phyloP scores from a whole-genome alignment of 2,113 vertebrate species.

The Telmatochromis sp. region DNA sequence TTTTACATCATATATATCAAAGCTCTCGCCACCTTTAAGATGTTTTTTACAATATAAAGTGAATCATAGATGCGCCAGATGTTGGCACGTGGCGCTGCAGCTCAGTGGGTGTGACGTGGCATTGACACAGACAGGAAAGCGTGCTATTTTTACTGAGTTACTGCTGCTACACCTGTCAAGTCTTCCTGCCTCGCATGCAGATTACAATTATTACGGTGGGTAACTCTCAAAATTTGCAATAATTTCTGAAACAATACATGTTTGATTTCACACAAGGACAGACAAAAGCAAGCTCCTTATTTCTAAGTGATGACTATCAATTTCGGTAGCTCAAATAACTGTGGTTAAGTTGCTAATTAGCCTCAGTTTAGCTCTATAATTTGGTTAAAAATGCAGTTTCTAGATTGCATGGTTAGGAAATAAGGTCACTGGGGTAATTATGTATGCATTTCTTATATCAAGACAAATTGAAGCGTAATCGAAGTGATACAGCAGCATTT shows the following conservation, averaged over 20 bases:
- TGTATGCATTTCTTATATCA: background rate
- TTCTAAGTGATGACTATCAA: background rate
- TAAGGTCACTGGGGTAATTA: background rate
- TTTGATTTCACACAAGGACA: background rate
- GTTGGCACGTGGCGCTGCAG: background rate
- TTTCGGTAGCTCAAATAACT: background rate
- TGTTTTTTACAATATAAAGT: background rate
- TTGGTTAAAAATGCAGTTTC: background rate
- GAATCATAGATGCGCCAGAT: background rate
- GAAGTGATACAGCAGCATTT: background rate
- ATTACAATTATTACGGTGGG: background rate
- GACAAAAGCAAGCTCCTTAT: background rate
- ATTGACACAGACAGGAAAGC: background rate
- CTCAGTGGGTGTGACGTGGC: background rate
- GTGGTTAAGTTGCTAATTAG: background rate
- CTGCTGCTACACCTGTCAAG: background rate
- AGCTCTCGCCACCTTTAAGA: background rate
- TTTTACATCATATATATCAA: background rate
- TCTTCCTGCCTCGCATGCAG: background rate
- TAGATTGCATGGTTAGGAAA: background rate
- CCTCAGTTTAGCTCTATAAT: background rate
- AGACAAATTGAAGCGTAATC: background rate
- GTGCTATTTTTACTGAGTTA: background rate
- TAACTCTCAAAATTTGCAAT: background rate
- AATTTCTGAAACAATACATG: background rate